Conservation (phyloP, 92 coral and sea anemone genomes). For the Umimayanthus kanabou region DNA sequence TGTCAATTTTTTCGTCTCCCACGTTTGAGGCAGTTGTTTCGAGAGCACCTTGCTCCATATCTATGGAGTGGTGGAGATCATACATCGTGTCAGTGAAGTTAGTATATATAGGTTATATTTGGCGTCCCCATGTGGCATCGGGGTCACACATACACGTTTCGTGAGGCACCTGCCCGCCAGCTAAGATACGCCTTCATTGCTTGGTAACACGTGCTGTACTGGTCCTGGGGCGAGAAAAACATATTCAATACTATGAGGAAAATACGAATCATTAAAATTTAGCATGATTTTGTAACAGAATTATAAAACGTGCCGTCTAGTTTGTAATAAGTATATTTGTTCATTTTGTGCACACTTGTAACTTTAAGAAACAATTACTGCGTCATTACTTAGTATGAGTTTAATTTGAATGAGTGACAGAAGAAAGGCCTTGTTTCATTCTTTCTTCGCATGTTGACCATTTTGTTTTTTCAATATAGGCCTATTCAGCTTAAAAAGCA, state of each 20-base stretch:
- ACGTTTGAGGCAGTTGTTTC: too few relatives aligned
- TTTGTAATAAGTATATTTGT: too few relatives aligned
- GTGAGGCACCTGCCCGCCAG: slow-evolving; percentile 62
- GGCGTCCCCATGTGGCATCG: neutral
- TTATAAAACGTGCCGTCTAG: too few relatives aligned
- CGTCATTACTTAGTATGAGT: too few relatives aligned
- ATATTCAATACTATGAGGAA: neutral
- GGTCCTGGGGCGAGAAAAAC: slow-evolving; percentile 55
- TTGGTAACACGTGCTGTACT: slow-evolving; percentile 79
- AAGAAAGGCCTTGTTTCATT: too few relatives aligned
- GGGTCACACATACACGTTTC: slow-evolving; percentile 27
- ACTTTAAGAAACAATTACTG: too few relatives aligned
- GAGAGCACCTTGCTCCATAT: neutral
- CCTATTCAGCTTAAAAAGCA: too few relatives aligned
- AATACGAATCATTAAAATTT: neutral
- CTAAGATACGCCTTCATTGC: slow-evolving; percentile 73
- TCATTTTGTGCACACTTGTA: too few relatives aligned
- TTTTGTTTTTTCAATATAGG: too few relatives aligned
- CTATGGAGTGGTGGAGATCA: neutral
- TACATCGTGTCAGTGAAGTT: neutral
- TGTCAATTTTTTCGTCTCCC: neutral
- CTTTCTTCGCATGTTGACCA: too few relatives aligned
- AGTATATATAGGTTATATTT: neutral
- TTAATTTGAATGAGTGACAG: too few relatives aligned
- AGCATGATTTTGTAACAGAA: neutral